phyloP scores from a whole-genome alignment of 1,140 invertebrate species.

The Lepidurus apus region DNA sequence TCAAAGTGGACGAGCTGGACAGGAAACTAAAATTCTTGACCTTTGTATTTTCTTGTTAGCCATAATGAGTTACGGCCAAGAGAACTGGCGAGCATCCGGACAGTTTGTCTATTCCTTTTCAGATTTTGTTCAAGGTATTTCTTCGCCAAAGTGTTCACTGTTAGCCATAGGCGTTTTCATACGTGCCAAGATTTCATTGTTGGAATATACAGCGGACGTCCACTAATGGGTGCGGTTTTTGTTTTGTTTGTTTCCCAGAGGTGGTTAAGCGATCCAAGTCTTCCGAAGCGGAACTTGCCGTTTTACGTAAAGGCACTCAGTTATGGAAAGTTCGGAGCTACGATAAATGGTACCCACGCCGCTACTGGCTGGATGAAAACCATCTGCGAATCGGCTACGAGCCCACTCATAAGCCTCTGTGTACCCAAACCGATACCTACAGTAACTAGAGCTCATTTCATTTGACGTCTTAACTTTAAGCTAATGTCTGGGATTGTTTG shows the following conservation, averaged over 20 bases:
- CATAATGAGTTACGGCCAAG: not conserved
- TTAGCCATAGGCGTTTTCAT: not conserved
- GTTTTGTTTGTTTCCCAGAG: conserved; percentile 34
- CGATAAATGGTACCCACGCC: conserved; percentile 43
- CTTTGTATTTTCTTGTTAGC: not conserved
- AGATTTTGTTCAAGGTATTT: conserved; percentile 7
- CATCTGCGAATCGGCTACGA: conserved; percentile 42
- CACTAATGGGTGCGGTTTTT: not conserved
- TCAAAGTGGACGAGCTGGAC: not conserved
- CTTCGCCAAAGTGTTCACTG: not conserved
- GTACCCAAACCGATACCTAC: conserved; percentile 36
- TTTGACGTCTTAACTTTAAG: not conserved
- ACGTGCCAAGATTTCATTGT: not conserved
- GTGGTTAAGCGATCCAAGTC: conserved; percentile 37
- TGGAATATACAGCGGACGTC: not conserved
- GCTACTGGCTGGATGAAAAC: conserved; percentile 42
- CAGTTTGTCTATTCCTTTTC: not conserved
- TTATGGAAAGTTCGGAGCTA: conserved; percentile 44
- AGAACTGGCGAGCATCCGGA: not conserved
- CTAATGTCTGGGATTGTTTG: conserved; percentile 32
- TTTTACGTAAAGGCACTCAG: conserved; percentile 40
- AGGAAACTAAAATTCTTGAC: not conserved
- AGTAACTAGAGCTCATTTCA: conserved; percentile 36
- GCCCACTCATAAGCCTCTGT: conserved; percentile 42
- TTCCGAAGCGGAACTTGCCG: conserved; percentile 40